These are phyloP conservation scores for Hirtodrosophila duncani DNA, from an alignment of 2,888 invertebrate genomes.

Conservation along the genomic window DNA sequence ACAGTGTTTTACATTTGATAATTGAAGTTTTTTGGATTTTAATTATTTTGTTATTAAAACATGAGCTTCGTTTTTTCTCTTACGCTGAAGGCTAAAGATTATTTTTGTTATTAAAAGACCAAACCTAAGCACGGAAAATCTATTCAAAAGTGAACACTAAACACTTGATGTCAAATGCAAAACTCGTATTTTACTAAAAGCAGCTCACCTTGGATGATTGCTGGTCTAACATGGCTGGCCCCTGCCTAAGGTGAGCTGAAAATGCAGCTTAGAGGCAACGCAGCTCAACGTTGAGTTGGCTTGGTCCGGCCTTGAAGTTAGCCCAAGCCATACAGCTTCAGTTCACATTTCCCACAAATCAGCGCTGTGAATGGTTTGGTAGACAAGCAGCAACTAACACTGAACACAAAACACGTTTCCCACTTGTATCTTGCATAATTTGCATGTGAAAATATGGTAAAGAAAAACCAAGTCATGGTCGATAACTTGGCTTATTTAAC, in stretches of 20 bases:
- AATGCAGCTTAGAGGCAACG: constrained; percentile 21
- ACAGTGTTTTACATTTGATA: constrained; percentile 8
- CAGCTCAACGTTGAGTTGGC: constrained; percentile 46
- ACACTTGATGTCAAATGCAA: constrained; percentile 9
- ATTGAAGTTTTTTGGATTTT: constrained; percentile 10
- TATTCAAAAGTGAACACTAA: too few relatives aligned
- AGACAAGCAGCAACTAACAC: constrained; percentile 9
- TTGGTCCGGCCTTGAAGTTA: neutral
- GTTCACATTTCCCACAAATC: constrained; percentile 50
- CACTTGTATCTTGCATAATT: constrained; percentile 27
- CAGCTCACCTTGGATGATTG: constrained; percentile 37
- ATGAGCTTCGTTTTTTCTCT: too few relatives aligned
- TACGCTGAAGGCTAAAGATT: too few relatives aligned
- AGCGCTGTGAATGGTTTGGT: constrained; percentile 34
- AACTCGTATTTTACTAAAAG: constrained; percentile 25
- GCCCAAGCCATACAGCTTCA: constrained; percentile 8
- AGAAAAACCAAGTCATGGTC: constrained; percentile 39
- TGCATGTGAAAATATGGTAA: constrained; percentile 29
- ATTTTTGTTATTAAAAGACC: too few relatives aligned
- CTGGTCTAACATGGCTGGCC: constrained; percentile 15
- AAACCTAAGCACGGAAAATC: too few relatives aligned
- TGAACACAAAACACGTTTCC: constrained; percentile 31
- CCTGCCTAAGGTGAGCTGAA: constrained; percentile 37
- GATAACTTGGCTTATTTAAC: constrained; percentile 22
- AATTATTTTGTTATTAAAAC: too few relatives aligned